These are phyloP conservation scores for Drosophila repletoides DNA, from an alignment of 1,140 invertebrate genomes.

Conservation along the genomic window DNA sequence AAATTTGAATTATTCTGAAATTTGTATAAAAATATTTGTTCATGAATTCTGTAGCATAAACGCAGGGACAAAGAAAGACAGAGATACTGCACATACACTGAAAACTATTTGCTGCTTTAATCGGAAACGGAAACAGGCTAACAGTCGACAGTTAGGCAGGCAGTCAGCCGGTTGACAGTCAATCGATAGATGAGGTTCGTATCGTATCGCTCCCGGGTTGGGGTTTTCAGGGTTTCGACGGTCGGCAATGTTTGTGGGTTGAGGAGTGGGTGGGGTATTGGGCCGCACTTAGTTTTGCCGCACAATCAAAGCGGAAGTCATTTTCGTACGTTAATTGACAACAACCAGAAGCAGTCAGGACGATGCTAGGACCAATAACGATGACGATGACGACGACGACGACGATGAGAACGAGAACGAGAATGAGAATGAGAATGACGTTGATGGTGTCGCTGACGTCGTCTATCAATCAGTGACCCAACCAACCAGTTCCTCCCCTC, in stretches of 20 bases:
- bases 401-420: conserved; percentile 5
- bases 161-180: conserved; percentile 70
- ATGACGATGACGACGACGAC: conserved; percentile 31
- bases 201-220: background rate
- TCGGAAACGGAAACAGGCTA: conserved; percentile 77
- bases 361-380: conserved; percentile 34
- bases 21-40: no score
- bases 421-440: background rate
- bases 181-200: conserved; percentile 64
- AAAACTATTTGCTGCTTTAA: conserved; percentile 78
- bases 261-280: background rate
- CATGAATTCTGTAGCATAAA: no score
- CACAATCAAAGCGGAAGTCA: conserved; percentile 79
- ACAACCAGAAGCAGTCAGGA: conserved; percentile 33
- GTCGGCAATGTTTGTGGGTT: background rate
- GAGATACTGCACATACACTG: conserved; percentile 28
- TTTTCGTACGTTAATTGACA: conserved; percentile 81
- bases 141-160: conserved; percentile 66
- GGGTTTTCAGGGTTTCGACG: background rate
- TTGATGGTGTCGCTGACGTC: conserved; percentile 72
- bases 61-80: background rate
- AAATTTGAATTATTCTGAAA: no score
- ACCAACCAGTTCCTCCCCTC: conserved; percentile 26
- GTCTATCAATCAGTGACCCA: conserved; percentile 71
- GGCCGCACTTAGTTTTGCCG: conserved; percentile 49